Evolutionary conservation across 2,113 vertebrate genomes (phyloP).

Genomic region (Chunga burmeisteri): DNA sequence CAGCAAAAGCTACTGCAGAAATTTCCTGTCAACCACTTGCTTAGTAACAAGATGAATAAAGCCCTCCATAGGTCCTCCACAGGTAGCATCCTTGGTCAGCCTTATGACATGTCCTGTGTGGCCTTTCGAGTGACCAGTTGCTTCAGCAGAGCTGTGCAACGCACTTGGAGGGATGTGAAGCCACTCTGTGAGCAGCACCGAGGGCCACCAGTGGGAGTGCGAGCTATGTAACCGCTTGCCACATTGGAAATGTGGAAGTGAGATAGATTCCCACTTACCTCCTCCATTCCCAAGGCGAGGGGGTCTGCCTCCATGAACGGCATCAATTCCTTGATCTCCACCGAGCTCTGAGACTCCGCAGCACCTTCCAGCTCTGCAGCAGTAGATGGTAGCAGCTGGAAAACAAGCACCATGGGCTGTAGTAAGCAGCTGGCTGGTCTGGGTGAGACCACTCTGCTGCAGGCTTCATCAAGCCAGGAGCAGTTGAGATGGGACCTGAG

Average conservation of each 20-base stretch:
- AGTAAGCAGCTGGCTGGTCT: background rate
- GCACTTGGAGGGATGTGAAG: background rate
- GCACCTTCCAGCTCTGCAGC: background rate
- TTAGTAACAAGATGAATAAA: background rate
- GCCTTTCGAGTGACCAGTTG: background rate
- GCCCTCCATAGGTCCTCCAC: background rate
- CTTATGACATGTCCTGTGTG: accelerated
- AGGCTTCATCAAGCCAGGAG: background rate
- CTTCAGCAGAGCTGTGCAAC: background rate
- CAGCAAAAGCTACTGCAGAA: background rate
- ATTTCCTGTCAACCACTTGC: background rate
- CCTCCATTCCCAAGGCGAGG: constrained; percentile 63
- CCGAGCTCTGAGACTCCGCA: background rate
- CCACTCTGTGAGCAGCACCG: background rate
- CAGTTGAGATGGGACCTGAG: background rate
- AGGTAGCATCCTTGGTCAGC: background rate
- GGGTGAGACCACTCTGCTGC: background rate
- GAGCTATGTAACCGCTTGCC: background rate
- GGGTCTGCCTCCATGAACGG: background rate
- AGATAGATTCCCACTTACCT: constrained; percentile 67
- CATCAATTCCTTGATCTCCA: background rate
- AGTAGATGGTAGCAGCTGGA: background rate
- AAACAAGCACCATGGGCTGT: background rate
- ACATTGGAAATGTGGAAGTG: accelerated
- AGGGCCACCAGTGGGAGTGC: background rate